phyloP scores from a whole-genome alignment of 64 coral and sea anemone species.

The Actinia tenebrosa region DNA sequence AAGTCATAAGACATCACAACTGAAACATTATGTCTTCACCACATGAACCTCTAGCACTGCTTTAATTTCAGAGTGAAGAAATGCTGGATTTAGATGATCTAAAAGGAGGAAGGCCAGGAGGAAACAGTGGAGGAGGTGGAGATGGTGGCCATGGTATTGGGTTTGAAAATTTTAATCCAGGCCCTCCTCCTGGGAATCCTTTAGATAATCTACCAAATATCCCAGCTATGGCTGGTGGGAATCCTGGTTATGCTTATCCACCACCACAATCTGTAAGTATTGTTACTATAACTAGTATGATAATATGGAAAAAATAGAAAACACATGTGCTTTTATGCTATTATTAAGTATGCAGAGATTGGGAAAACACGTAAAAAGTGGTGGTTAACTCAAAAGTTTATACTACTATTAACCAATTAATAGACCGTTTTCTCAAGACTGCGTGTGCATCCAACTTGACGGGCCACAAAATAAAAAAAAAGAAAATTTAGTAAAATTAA shows the following conservation, averaged over 20 bases:
- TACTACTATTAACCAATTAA: too few relatives aligned
- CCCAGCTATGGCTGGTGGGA: conserved; percentile 50
- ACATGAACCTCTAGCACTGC: not conserved
- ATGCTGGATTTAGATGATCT: not conserved
- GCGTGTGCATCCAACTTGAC: too few relatives aligned
- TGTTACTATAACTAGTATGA: not conserved
- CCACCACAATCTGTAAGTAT: conserved; percentile 62
- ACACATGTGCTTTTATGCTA: too few relatives aligned
- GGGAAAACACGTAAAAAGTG: too few relatives aligned
- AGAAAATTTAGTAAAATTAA: too few relatives aligned
- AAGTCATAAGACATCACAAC: too few relatives aligned
- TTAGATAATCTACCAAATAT: conserved; percentile 46
- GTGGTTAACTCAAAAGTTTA: too few relatives aligned
- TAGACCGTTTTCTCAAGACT: too few relatives aligned
- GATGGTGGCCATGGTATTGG: conserved; percentile 57
- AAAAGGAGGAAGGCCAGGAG: conserved; percentile 8
- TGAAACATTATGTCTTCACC: not conserved
- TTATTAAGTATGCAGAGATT: too few relatives aligned
- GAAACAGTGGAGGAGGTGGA: conserved; percentile 42
- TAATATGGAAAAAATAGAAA: not conserved
- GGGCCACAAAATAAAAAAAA: too few relatives aligned
- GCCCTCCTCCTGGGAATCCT: not conserved
- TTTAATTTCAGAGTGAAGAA: not conserved
- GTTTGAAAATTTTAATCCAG: conserved; percentile 57
- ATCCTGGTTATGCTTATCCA: conserved; percentile 27